A percentile compares a stretch with the other conserved stretches of the same genome.
Conservation (phyloP, 2,797 vertebrate species). For the Champsocephalus esox region DNA sequence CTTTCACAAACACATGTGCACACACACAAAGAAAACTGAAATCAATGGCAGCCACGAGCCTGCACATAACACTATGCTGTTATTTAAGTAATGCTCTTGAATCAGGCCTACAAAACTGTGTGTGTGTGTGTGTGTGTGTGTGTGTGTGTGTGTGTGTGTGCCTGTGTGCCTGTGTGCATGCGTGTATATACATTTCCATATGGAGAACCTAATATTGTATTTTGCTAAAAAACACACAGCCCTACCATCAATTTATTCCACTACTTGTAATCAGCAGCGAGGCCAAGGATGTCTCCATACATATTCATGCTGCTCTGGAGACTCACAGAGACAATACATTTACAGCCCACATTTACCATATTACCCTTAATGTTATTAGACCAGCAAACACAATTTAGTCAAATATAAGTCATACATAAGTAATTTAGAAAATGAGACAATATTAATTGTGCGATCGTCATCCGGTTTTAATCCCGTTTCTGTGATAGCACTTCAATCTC, state of each 20-base stretch:
- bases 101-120: constrained; percentile 3
- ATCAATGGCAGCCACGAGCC: constrained; percentile 41
- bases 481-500: constrained; percentile 76
- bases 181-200: constrained; percentile 46
- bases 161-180: not conserved
- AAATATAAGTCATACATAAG: constrained; percentile 78
- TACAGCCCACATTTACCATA: constrained; percentile 76
- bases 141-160: not conserved
- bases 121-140: not conserved
- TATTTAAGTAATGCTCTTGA: constrained; percentile 25
- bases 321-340: constrained; percentile 66
- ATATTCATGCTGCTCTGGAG: constrained; percentile 77
- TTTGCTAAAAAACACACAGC: constrained; percentile 54
- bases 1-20: not conserved
- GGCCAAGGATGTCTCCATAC: constrained; percentile 75
- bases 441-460: constrained; percentile 73
- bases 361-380: constrained; percentile 79
- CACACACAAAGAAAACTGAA: constrained; percentile 9
- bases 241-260: constrained; percentile 75
- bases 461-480: constrained; percentile 74
- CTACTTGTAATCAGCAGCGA: constrained; percentile 77
- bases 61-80: not conserved
- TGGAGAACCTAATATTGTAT: constrained; percentile 54
- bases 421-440: constrained; percentile 77
- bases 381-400: constrained; percentile 73